Conservation (phyloP, 2,113 vertebrate species). For the Pongo abelii region DNA sequence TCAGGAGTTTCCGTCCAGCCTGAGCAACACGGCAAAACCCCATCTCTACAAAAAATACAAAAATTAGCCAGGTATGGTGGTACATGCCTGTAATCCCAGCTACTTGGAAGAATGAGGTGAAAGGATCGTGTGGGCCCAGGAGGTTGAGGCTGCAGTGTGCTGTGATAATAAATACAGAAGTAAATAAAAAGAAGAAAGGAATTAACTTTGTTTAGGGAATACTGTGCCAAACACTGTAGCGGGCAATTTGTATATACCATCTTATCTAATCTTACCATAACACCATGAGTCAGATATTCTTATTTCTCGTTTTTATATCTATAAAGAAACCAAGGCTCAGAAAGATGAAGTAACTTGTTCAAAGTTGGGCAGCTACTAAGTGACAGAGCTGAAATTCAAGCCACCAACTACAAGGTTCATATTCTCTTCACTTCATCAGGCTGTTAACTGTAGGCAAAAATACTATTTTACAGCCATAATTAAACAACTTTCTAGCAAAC, state of each 20-base stretch:
- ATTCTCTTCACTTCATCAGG: background rate
- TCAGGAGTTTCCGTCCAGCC: too few relatives aligned
- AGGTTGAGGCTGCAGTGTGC: too few relatives aligned
- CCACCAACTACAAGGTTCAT: background rate
- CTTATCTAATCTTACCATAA: background rate
- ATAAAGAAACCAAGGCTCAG: background rate
- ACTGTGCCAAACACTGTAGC: background rate
- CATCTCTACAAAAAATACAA: too few relatives aligned
- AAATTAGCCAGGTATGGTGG: too few relatives aligned
- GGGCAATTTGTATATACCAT: background rate
- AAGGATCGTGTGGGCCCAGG: too few relatives aligned
- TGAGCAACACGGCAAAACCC: too few relatives aligned
- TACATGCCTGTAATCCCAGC: too few relatives aligned
- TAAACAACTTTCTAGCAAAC: background rate
- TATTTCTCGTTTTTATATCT: background rate
- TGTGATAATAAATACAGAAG: too few relatives aligned
- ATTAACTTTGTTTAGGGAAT: background rate
- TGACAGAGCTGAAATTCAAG: slow-evolving; percentile 10
- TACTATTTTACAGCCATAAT: background rate
- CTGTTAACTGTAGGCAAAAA: background rate
- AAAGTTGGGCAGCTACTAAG: background rate
- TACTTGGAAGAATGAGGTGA: too few relatives aligned
- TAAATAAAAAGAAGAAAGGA: background rate
- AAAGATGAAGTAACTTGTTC: background rate
- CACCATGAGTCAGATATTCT: background rate